Base-by-base conservation (phyloP, 2,797 vertebrate genomes). In the Hyperoplus lanceolatus region DNA sequence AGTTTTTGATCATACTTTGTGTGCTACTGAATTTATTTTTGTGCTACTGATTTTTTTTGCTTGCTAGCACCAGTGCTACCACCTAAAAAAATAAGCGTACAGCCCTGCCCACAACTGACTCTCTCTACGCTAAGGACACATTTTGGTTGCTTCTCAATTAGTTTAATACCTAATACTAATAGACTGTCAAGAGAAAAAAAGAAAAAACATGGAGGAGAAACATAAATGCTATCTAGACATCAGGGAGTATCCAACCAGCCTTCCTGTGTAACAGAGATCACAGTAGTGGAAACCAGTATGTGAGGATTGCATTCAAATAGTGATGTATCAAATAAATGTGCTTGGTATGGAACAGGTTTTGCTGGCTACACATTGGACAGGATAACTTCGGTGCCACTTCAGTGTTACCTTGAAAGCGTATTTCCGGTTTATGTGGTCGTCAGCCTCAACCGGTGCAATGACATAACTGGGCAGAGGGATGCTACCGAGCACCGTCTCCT, bases 381-480 rank as follows among this genome's bases (percentile, higher is more conserved):
- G 4, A 72, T 21, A 63, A 48, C 16, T 59, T 67, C 60, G 50
- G 1, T 62, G 56, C 16, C 66, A 79, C 70, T 15, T 66, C 54
- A 65, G 38, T 74, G 79, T 94, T 94, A 99, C 98, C 98, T 99
- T 99, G 89, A 99, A 99, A 79, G 98, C 97, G 74, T 97, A 98
- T 90, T 98, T 99, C 88, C 98, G 98, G 92, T 96, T 98, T 80
- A 99, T 97, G 66, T 97, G 97, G 93, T 99, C 98, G 73, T 98
- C 97, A 0, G 96, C 92, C 81, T 95, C 96, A 79, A 99, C 96
- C 0, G 97, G 95, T n/a, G 97, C 95, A 71, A 97, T 96, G 56
- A 97, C 95, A 0, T 99, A 99, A 91, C 98, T 97, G 83, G 97
- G 98, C 76, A 99, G 90, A 21, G 98, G 98, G 81, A 99, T 97